Percentiles rank a stretch among this genome's conserved stretches.
Conservation (phyloP, 2,797 vertebrate species). For the Merluccius polli region DNA sequence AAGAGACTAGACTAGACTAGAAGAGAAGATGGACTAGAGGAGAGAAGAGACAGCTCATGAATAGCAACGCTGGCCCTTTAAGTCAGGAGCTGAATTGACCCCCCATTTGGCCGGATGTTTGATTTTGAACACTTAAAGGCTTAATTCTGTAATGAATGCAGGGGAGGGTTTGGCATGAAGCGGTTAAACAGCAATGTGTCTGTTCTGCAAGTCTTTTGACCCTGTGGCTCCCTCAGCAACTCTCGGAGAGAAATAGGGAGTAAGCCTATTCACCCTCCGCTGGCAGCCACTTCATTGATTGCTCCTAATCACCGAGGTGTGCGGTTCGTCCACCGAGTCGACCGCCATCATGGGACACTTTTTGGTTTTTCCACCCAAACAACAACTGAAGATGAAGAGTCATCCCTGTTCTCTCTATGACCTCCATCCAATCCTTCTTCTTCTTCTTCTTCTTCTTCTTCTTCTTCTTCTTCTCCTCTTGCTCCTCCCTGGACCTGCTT, state of each 20-base stretch:
- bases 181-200: not conserved
- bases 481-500: not conserved
- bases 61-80: no score
- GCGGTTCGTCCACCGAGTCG: not conserved
- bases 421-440: not conserved
- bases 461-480: not conserved
- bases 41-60: no score
- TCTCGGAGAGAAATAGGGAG: not conserved
- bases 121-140: not conserved
- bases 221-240: not conserved
- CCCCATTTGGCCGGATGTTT: not conserved
- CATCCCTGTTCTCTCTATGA: not conserved
- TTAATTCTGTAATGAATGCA: slow-evolving; percentile 1
- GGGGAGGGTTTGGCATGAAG: not conserved
- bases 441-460: no score
- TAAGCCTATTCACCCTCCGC: not conserved
- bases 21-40: no score
- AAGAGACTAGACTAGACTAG: no score
- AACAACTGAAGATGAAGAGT: not conserved
- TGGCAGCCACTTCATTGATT: not conserved
- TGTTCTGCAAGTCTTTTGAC: not conserved
- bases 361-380: not conserved
- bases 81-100: not conserved
- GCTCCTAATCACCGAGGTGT: no score
- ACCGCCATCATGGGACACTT: no score